These are phyloP conservation scores for Gallinago undulata DNA, from an alignment of 2,113 vertebrate genomes.

Conservation along the genomic window DNA sequence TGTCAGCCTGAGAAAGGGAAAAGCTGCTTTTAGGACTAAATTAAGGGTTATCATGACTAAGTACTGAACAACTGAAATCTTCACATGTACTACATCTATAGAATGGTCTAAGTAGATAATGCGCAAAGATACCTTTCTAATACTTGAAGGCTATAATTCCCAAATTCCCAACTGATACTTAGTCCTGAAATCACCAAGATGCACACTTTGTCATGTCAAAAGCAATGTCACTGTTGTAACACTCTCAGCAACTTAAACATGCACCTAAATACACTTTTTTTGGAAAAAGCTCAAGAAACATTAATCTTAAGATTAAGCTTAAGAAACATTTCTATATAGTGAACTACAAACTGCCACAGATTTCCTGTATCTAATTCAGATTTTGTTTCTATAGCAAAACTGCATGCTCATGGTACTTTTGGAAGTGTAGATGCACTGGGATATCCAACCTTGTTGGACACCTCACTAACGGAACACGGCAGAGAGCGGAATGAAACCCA, in stretches of 20 bases:
- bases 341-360: background rate
- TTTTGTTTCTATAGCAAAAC: background rate
- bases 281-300: background rate
- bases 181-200: background rate
- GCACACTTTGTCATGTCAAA: background rate
- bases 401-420: background rate
- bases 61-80: background rate
- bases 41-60: background rate
- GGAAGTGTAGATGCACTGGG: background rate
- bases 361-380: background rate
- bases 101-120: background rate
- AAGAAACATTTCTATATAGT: background rate
- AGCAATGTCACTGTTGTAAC: background rate
- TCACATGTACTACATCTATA: background rate
- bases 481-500: background rate
- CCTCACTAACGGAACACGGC: background rate
- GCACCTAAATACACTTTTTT: background rate
- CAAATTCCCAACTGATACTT: background rate
- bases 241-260: background rate
- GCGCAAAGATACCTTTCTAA: background rate
- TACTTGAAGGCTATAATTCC: background rate
- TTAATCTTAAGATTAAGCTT: background rate
- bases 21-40: background rate
- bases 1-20: slow-evolving; percentile 82
- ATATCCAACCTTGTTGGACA: background rate